These are phyloP conservation scores for Gadopsis bispinosus DNA, from an alignment of 2,797 vertebrate genomes.

Conservation along the genomic window DNA sequence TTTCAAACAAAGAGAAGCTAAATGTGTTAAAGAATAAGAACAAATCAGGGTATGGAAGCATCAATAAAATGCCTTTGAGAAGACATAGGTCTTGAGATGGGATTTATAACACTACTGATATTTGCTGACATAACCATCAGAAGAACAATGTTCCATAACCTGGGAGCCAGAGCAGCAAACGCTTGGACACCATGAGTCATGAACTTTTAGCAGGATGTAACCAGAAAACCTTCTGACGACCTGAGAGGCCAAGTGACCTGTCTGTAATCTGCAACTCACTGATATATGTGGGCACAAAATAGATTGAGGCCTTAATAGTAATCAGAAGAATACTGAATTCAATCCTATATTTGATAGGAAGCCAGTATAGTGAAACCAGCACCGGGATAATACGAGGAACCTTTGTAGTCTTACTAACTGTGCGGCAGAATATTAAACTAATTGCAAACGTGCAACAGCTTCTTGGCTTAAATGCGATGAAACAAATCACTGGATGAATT, in stretches of 20 bases:
- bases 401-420: background rate
- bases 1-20: background rate
- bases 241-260: background rate
- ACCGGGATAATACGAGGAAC: background rate
- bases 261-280: background rate
- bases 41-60: background rate
- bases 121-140: background rate
- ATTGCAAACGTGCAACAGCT: background rate
- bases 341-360: background rate
- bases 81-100: background rate
- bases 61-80: background rate
- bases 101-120: background rate
- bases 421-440: background rate
- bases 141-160: background rate
- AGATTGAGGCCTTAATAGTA: background rate
- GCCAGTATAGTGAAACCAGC: background rate
- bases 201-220: background rate
- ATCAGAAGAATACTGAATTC: background rate
- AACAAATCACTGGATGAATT: background rate
- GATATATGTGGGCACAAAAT: background rate
- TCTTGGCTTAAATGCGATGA: background rate
- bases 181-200: background rate
- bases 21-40: background rate
- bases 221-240: background rate
- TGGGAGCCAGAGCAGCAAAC: background rate